Evolutionary conservation across 2,888 invertebrate genomes (phyloP).

Genomic region (Theristus sp.): DNA sequence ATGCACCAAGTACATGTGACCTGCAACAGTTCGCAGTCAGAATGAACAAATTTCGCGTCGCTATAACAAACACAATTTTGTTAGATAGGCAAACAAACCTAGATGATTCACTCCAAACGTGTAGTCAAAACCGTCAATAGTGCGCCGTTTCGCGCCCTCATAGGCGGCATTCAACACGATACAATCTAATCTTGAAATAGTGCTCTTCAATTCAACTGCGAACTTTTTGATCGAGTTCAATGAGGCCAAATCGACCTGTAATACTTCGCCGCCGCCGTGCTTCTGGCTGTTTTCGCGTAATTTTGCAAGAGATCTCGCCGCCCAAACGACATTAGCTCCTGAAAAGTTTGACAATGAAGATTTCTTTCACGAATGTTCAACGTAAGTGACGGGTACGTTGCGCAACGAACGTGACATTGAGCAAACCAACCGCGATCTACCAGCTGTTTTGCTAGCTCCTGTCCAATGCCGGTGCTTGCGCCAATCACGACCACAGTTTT

Average conservation of each 20-base stretch:
- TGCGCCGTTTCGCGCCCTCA: conserved; percentile 40
- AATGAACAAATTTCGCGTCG: no score
- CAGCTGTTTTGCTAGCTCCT: neutral
- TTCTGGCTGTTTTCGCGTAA: no score
- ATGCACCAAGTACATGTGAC: conserved; percentile 8
- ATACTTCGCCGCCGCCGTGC: no score
- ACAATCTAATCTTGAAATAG: conserved; percentile 2
- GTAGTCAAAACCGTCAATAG: conserved; percentile 58
- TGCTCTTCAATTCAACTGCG: conserved; percentile 6
- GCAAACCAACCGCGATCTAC: neutral
- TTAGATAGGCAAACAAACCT: no score
- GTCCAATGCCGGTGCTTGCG: conserved; percentile 3
- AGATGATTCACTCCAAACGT: conserved; percentile 50
- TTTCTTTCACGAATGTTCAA: no score
- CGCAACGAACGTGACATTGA: no score
- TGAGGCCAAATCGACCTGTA: neutral
- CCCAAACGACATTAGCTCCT: no score
- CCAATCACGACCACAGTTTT: conserved; percentile 6
- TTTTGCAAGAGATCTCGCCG: no score
- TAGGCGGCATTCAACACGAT: conserved; percentile 8
- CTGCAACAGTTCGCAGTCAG: conserved; percentile 4
- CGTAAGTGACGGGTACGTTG: no score
- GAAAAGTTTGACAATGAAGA: no score
- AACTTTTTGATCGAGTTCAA: neutral
- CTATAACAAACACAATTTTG: no score